phyloP scores from a whole-genome alignment of 2,797 vertebrate genomes.

The Thaleichthys pacificus region DNA sequence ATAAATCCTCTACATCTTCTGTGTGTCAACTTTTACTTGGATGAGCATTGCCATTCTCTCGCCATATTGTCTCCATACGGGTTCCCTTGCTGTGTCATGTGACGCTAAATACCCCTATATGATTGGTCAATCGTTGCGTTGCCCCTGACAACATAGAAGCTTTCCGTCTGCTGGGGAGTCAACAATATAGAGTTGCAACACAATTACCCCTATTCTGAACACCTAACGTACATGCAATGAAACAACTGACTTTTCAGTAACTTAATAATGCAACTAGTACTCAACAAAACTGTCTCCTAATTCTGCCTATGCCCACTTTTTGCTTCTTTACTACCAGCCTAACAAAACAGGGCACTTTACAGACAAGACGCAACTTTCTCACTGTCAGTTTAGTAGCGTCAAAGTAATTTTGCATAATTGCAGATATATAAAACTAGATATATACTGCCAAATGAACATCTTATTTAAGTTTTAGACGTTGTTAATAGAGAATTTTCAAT shows the following conservation, averaged over 20 bases:
- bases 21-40: neutral
- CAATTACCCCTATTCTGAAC: too few species aligned
- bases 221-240: neutral
- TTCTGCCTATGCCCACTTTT: neutral
- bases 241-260: neutral
- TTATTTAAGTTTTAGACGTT: too few species aligned
- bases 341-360: too few species aligned
- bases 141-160: constrained; percentile 70
- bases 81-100: constrained; percentile 48
- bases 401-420: too few species aligned
- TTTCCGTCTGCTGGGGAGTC: constrained; percentile 28
- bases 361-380: too few species aligned
- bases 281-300: neutral
- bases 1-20: neutral
- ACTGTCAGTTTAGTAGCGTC: too few species aligned
- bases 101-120: neutral
- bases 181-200: neutral
- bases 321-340: neutral
- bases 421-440: too few species aligned
- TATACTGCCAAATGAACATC: too few species aligned
- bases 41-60: neutral
- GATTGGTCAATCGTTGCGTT: constrained; percentile 66
- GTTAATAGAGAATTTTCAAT: neutral
- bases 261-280: neutral
- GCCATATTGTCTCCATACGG: constrained; percentile 64